A percentile compares a stretch with the other conserved stretches of the same genome.
Conservation (phyloP, 2,797 vertebrate genomes). For the Poecilia picta region DNA sequence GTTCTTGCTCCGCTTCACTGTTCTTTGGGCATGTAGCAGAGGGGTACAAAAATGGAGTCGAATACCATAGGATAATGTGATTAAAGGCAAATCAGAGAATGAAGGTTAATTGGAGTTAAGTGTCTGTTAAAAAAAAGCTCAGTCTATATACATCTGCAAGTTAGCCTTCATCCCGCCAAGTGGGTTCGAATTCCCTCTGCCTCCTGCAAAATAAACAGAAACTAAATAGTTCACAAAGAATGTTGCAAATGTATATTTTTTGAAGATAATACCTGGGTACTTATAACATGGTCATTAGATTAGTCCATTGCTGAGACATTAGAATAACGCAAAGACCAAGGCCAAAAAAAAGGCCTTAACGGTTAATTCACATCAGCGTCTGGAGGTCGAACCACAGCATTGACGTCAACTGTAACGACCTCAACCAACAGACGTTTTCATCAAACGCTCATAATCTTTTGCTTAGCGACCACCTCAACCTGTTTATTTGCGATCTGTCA, state of each 20-base stretch:
- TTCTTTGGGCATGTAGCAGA: constrained; percentile 45
- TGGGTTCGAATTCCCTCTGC: constrained; percentile 43
- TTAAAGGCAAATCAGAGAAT: constrained; percentile 73
- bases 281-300: constrained; percentile 54
- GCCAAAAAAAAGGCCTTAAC: not conserved
- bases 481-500: constrained; percentile 32
- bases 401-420: constrained; percentile 20
- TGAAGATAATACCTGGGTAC: constrained; percentile 54
- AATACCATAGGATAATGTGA: constrained; percentile 77
- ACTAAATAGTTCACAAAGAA: constrained; percentile 47
- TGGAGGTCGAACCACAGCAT: constrained; percentile 27
- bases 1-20: constrained; percentile 52
- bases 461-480: constrained; percentile 2
- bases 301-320: constrained; percentile 34
- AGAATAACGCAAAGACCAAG: constrained; percentile 28
- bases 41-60: constrained; percentile 62
- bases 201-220: constrained; percentile 65
- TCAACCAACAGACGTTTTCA: constrained; percentile 30
- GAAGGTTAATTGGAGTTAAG: constrained; percentile 80
- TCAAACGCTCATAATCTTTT: constrained; percentile 51
- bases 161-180: constrained; percentile 34
- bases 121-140: constrained; percentile 55
- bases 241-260: constrained; percentile 60
- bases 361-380: constrained; percentile 3
- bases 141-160: constrained; percentile 49